phyloP scores from a whole-genome alignment of 2,888 invertebrate genomes.

The Cerceris ruficornis region DNA sequence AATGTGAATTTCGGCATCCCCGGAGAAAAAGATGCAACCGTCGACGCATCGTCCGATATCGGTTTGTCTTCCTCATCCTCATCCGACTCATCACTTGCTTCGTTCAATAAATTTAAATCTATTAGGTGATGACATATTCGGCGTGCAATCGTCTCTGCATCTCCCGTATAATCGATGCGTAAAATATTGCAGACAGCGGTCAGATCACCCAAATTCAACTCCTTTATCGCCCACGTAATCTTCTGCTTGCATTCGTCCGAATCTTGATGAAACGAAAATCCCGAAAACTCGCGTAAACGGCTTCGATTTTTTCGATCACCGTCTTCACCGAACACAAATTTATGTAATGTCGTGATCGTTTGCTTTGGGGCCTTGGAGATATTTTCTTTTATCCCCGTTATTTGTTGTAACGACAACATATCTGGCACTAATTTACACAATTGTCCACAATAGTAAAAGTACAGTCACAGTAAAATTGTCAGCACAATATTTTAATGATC shows the following conservation, averaged over 20 bases:
- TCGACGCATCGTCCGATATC: too few relatives aligned
- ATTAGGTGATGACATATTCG: background rate
- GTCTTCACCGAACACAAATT: background rate
- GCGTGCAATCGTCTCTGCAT: background rate
- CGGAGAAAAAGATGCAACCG: too few relatives aligned
- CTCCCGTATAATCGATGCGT: background rate
- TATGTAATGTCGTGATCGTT: background rate
- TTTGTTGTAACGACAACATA: background rate
- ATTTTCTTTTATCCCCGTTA: background rate
- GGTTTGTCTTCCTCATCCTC: too few relatives aligned
- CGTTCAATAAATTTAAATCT: too few relatives aligned
- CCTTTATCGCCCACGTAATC: background rate
- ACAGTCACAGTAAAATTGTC: too few relatives aligned
- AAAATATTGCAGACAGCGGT: background rate
- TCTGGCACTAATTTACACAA: too few relatives aligned
- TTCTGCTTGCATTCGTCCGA: background rate
- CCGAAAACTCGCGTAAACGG: background rate
- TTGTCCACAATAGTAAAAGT: too few relatives aligned
- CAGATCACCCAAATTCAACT: background rate
- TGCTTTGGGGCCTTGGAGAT: background rate
- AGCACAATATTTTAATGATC: too few relatives aligned
- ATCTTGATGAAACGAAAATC: too few relatives aligned
- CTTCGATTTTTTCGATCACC: conserved; percentile 1
- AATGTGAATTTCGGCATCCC: too few relatives aligned
- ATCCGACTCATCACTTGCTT: too few relatives aligned